phyloP scores from a whole-genome alignment of 1,140 invertebrate genomes.

The Lepidostoma basale region DNA sequence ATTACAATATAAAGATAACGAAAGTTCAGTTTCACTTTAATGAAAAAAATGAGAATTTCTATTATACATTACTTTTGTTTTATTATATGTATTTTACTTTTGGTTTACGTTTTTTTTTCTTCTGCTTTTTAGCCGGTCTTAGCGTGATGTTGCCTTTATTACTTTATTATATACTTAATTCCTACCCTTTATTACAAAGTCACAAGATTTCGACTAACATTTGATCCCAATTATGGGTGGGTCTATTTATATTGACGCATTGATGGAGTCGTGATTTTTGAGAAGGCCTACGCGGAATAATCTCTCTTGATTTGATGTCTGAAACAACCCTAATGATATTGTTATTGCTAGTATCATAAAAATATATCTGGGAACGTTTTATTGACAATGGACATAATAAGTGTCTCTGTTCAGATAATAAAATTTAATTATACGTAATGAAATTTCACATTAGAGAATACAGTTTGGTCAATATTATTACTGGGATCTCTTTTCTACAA shows the following conservation, averaged over 20 bases:
- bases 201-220: background rate
- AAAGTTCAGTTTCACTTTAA: no score
- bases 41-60: no score
- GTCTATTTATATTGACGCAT: background rate
- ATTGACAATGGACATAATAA: background rate
- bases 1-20: no score
- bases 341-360: background rate
- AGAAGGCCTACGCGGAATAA: background rate
- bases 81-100: no score
- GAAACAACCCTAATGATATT: background rate
- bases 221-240: background rate
- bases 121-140: no score
- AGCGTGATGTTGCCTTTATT: background rate
- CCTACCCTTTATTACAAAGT: background rate
- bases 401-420: background rate
- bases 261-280: background rate
- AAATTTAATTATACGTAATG: conserved; percentile 5
- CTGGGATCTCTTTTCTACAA: no score
- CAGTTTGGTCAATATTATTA: background rate
- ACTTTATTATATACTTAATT: background rate
- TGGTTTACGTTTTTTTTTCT: no score
- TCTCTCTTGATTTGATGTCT: background rate
- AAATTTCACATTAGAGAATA: background rate
- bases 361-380: background rate
- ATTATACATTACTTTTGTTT: no score